phyloP scores from a whole-genome alignment of 2,888 invertebrate species.

The Apodemia duryi region DNA sequence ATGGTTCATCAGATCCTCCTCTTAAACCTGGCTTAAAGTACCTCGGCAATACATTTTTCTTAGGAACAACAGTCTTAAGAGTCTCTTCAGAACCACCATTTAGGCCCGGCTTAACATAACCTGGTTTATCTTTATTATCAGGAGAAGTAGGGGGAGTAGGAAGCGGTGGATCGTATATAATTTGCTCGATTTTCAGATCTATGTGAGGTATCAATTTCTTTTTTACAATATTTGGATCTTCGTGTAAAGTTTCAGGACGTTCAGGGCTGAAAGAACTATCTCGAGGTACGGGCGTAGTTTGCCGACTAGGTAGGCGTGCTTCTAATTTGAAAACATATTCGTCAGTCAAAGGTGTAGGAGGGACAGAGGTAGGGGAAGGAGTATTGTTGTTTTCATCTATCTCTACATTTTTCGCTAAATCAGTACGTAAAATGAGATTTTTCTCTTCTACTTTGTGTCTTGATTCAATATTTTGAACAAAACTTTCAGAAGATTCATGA shows the following conservation, averaged over 20 bases:
- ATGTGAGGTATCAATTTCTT: conserved; percentile 61
- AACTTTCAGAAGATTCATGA: conserved; percentile 13
- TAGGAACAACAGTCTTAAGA: background rate
- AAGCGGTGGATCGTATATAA: conserved; percentile 58
- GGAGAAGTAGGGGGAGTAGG: conserved; percentile 50
- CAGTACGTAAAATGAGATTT: conserved; percentile 18
- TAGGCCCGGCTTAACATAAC: conserved; percentile 44
- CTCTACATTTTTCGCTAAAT: conserved; percentile 32
- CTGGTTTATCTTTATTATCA: conserved; percentile 42
- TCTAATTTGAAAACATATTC: conserved; percentile 63
- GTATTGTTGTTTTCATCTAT: conserved; percentile 27
- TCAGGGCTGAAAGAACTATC: conserved; percentile 39
- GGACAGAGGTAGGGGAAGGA: conserved; percentile 47
- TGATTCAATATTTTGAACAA: conserved; percentile 7
- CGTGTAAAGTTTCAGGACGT: conserved; percentile 39
- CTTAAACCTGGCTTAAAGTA: conserved; percentile 9
- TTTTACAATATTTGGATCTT: conserved; percentile 58
- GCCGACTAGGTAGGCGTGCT: conserved; percentile 50
- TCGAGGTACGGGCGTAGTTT: conserved; percentile 42
- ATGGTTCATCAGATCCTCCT: conserved; percentile 13
- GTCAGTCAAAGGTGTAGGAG: conserved; percentile 63
- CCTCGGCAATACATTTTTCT: background rate
- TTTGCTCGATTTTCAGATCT: conserved; percentile 50
- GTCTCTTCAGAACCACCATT: conserved; percentile 37
- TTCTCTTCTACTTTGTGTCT: conserved; percentile 15